Conservation (phyloP, 1,140 invertebrate species). For the Propsilocerus akamusi region DNA sequence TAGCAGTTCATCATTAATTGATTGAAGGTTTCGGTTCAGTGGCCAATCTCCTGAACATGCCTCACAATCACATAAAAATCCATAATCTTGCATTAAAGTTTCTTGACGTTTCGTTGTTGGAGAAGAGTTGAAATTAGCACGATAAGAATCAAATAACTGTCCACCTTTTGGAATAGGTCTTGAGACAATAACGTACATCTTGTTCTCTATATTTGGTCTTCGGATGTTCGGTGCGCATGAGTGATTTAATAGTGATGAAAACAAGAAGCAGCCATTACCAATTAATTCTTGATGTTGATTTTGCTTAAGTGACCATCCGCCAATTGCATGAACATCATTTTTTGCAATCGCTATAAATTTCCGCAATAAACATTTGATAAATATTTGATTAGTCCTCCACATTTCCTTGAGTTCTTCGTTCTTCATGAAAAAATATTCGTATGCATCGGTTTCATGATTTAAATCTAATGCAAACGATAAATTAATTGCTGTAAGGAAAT, state of each 20-base stretch:
- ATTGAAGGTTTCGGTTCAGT: conserved; percentile 27
- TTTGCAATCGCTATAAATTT: not conserved
- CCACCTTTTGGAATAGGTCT: not conserved
- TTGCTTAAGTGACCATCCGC: not conserved
- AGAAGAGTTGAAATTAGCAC: not conserved
- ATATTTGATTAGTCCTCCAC: not conserved
- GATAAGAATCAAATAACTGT: not conserved
- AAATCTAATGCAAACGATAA: not conserved
- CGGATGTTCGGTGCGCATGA: conserved; percentile 2
- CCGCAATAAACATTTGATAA: not conserved
- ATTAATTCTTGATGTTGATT: not conserved
- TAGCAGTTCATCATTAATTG: not conserved
- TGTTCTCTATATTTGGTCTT: not conserved
- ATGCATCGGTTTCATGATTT: not conserved
- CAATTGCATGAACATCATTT: not conserved
- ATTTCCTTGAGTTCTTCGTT: not conserved
- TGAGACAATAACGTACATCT: not conserved
- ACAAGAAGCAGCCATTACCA: not conserved
- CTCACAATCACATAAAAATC: conserved; percentile 63
- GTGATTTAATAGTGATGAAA: conserved; percentile 1
- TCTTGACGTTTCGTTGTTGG: conserved; percentile 35
- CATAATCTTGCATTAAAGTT: conserved; percentile 60
- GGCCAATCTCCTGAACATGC: conserved; percentile 63
- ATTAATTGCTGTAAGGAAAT: not conserved
- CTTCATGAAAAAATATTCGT: not conserved